Base-by-base conservation (phyloP, 1,140 invertebrate species). In the Brachionus rubens region DNA sequence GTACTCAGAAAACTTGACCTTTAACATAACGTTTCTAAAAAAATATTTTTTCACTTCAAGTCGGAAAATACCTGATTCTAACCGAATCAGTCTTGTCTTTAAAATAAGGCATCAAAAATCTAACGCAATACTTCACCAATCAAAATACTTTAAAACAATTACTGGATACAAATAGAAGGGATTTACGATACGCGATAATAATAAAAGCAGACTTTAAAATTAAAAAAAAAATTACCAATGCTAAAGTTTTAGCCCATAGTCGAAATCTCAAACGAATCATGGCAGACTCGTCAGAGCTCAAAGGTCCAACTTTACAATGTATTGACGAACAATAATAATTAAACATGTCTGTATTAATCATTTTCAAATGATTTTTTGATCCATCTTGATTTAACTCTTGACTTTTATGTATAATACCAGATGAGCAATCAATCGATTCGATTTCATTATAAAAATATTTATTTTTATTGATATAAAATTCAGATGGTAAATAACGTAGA, bases 181-280 rank as follows among this genome's bases (percentile, higher is more conserved):
- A n/a, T n/a, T n/a, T n/a, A n/a, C n/a, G n/a, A n/a, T n/a, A n/a
- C n/a, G n/a, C n/a, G n/a, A n/a, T n/a, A n/a, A n/a, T n/a, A n/a
- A n/a, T n/a, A n/a, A n/a, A n/a, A n/a, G n/a, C n/a, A n/a, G n/a
- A n/a, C n/a, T 7, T 40, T 7, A 24, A 46, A 46, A 26, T 40
- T 24, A n/a, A n/a, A 26, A 36, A 5, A 21, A 43, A 24, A 26
- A 2, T 43, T 65, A 65, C 59, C 21, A 24, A 43, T 12, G 59
- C 59, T 14, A 65, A 46, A 24, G 59, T 43, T 46, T 43, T 65
- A 1, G 59, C 16, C 36, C 36, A 65, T 14, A 65, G 21, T 65
- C 59, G 41, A 65, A 65, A 65, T 26, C 59, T 41, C 16, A 65
- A n/a, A 2, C 59, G 16, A 14, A 65, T 65, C 21, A 65, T 12